Evolutionary conservation across 37 sponge, comb jelly and placozoan species (phyloP).

Genomic region (Tethya wilhelma): DNA sequence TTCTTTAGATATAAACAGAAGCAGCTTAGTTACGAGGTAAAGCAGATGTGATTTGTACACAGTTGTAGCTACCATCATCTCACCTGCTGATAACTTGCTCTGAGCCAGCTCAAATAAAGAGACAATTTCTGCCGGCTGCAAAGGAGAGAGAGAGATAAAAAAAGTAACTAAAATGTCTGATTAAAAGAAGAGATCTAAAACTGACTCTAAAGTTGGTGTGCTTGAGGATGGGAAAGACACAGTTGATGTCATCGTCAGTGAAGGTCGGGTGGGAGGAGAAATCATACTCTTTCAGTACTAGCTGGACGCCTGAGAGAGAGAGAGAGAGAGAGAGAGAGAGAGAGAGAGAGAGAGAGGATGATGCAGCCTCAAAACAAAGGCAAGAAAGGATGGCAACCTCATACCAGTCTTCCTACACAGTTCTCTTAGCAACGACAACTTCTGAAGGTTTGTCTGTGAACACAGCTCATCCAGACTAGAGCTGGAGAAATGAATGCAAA

Average conservation of each 20-base stretch:
- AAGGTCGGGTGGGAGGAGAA: constrained; percentile 55
- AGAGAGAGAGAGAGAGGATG: neutral
- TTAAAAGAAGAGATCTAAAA: neutral
- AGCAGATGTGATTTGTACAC: neutral
- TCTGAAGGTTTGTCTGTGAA: constrained; percentile 16
- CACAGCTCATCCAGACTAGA: constrained; percentile 31
- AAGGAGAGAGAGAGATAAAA: neutral
- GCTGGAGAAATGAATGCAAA: constrained; percentile 13
- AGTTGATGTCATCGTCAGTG: constrained; percentile 82
- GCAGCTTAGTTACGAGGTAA: neutral
- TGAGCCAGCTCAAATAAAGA: constrained; percentile 50
- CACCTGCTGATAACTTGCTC: constrained; percentile 46
- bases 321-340: neutral
- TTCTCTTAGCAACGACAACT: constrained; percentile 39
- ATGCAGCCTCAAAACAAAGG: neutral
- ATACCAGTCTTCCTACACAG: constrained; percentile 70
- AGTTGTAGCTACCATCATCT: neutral
- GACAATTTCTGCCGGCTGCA: constrained; percentile 55
- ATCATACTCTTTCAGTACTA: constrained; percentile 77
- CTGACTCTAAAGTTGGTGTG: constrained; percentile 75
- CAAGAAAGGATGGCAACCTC: neutral
- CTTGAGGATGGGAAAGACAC: constrained; percentile 77
- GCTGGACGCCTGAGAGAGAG: constrained; percentile 74
- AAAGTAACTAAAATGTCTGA: neutral
- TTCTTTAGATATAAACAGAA: too few species aligned